These are phyloP conservation scores for Hypsopygia costalis DNA, from an alignment of 2,888 invertebrate species.

Conservation along the genomic window DNA sequence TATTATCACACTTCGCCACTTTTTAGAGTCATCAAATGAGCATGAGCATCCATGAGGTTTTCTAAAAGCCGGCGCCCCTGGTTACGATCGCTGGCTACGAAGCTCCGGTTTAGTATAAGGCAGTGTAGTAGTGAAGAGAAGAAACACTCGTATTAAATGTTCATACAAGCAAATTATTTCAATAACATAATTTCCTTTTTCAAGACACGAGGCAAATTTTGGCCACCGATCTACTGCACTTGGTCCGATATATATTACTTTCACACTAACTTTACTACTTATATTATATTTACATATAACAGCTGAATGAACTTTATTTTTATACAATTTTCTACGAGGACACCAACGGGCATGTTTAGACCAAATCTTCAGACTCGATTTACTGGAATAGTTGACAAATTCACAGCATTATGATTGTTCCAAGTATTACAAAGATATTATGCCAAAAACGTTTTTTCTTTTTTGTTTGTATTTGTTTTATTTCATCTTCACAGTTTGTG, in stretches of 20 bases:
- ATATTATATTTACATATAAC: slow-evolving; percentile 19
- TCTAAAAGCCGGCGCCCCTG: too few relatives aligned
- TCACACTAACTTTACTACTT: slow-evolving; percentile 31
- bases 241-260: slow-evolving; percentile 65
- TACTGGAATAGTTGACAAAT: background rate
- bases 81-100: too few relatives aligned
- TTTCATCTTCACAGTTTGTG: too few relatives aligned
- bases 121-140: too few relatives aligned
- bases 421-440: background rate
- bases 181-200: slow-evolving; percentile 6
- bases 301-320: slow-evolving; percentile 4
- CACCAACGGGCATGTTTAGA: slow-evolving; percentile 5
- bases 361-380: background rate
- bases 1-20: too few relatives aligned
- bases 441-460: too few relatives aligned
- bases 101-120: too few relatives aligned
- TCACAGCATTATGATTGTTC: background rate
- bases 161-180: too few relatives aligned
- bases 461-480: too few relatives aligned
- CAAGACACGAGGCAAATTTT: slow-evolving; percentile 22
- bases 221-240: slow-evolving; percentile 62
- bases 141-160: too few relatives aligned
- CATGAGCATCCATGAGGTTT: too few relatives aligned
- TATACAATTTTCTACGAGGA: background rate
- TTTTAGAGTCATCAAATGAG: too few relatives aligned